Evolutionary conservation across 1,140 invertebrate genomes (phyloP).

Genomic region (Anthonomus grandis): DNA sequence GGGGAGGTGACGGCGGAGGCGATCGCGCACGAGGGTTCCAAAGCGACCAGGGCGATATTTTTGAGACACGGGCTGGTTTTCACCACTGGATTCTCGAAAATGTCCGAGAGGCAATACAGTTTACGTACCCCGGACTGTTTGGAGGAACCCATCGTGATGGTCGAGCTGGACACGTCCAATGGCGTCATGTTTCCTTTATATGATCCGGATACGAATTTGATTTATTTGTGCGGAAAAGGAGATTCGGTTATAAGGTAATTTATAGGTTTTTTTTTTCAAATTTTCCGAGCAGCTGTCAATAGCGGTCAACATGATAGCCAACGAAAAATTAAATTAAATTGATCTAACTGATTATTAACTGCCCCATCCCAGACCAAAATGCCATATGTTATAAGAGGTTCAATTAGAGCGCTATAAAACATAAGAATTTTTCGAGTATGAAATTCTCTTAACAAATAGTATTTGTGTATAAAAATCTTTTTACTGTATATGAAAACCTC

Average conservation of each 20-base stretch:
- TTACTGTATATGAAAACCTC: too few species aligned
- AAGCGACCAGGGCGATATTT: conserved; percentile 94
- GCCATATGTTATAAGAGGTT: too few species aligned
- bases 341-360: too few species aligned
- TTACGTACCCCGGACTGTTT: conserved; percentile 87
- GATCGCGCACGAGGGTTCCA: conserved; percentile 91
- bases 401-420: too few species aligned
- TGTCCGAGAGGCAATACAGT: conserved; percentile 94
- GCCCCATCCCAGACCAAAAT: too few species aligned
- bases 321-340: too few species aligned
- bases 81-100: conserved; percentile 95
- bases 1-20: conserved; percentile 85
- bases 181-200: conserved; percentile 98
- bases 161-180: conserved; percentile 95
- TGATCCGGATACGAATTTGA: conserved; percentile 94
- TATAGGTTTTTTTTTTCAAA: background rate
- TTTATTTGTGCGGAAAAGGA: conserved; percentile 95
- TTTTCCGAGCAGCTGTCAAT: too few species aligned
- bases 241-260: conserved; percentile 69
- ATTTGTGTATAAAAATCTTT: too few species aligned
- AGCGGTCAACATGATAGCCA: too few species aligned
- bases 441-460: too few species aligned
- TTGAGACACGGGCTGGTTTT: conserved; percentile 85
- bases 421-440: too few species aligned
- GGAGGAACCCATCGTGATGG: conserved; percentile 88